Base-by-base conservation (phyloP, 2,888 invertebrate genomes). In the Meteorus colon region DNA sequence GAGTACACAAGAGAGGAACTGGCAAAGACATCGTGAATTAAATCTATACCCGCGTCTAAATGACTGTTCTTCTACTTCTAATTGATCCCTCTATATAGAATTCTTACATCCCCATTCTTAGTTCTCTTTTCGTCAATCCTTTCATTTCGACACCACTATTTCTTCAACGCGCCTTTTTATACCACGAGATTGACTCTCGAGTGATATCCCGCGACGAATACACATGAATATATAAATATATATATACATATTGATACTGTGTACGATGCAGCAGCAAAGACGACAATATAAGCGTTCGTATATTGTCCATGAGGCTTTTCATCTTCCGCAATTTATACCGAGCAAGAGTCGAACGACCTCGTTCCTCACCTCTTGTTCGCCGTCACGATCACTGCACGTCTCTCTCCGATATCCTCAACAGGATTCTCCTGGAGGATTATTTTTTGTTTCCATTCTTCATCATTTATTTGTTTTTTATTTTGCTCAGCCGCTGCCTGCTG, bases 261-360 rank as follows among this genome's bases (percentile, higher is more conserved):
- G 48, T 48, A 16, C 16, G 48, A 16, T 48, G 48, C n/a, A 48
- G 48, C 48, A 55, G 19, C 55, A 55, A 55, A 24, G 4, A 55
- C 24, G 24, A 24, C 19, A 19, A 55, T 55, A 55, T 19, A 55
- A 55, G 55, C 55, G 55, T 55, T 55, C n/a, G 59, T 69, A 55
- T 55, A 74, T 74, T 74, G 62, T 74, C 34, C 70, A 65, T 34
- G 71, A 19, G 71, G 71, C 59, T 75, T 75, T 75, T 75, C 71
- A 75, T 75, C 71, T 75, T 75, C 70, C 63, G 70, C 63, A 75
- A 75, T 75, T 71, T 75, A 71, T 75, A 66, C 71, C 41, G 63
- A 16, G 37, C 34, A 70, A 69, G 69, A 75, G 65, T 51, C 66
- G 71, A 66, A 71, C 65, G 75, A 70, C 75, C 75, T 75, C 66